These are phyloP conservation scores for Teleiodes luculella DNA, from an alignment of 2,888 invertebrate genomes.

Conservation along the genomic window DNA sequence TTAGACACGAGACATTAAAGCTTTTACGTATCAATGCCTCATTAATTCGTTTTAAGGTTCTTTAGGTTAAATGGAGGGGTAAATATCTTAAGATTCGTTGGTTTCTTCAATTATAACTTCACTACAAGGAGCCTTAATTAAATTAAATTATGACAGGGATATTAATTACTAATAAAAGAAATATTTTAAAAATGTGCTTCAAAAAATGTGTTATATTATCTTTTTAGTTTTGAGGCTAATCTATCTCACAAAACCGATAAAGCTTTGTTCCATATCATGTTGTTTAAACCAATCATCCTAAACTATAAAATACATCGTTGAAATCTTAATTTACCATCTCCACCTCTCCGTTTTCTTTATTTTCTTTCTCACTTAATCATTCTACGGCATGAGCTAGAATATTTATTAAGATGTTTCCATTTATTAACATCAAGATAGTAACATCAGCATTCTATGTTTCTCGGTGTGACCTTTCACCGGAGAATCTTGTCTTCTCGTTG, in stretches of 20 bases:
- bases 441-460: slow-evolving; percentile 7
- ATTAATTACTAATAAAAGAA: too few relatives aligned
- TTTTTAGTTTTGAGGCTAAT: too few relatives aligned
- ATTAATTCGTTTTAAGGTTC: neutral
- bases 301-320: neutral
- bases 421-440: slow-evolving; percentile 8
- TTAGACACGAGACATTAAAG: neutral
- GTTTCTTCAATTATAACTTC: too few relatives aligned
- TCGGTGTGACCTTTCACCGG: slow-evolving; percentile 29
- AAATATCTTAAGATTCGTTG: too few relatives aligned
- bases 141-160: too few relatives aligned
- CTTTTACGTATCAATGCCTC: neutral
- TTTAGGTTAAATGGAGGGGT: too few relatives aligned
- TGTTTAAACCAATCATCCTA: too few relatives aligned
- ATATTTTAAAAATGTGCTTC: too few relatives aligned
- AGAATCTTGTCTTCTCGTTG: neutral
- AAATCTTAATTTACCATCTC: neutral
- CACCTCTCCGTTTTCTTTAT: neutral
- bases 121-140: too few relatives aligned
- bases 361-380: slow-evolving; percentile 1
- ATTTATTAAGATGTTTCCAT: slow-evolving; percentile 10
- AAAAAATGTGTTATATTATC: too few relatives aligned
- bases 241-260: too few relatives aligned
- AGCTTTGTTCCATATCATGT: too few relatives aligned
- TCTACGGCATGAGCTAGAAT: neutral